Percentiles rank a stretch among this genome's conserved stretches.
These are phyloP conservation scores for Tetramorium alpestre DNA, from an alignment of 1,140 invertebrate species.

Conservation along the genomic window DNA sequence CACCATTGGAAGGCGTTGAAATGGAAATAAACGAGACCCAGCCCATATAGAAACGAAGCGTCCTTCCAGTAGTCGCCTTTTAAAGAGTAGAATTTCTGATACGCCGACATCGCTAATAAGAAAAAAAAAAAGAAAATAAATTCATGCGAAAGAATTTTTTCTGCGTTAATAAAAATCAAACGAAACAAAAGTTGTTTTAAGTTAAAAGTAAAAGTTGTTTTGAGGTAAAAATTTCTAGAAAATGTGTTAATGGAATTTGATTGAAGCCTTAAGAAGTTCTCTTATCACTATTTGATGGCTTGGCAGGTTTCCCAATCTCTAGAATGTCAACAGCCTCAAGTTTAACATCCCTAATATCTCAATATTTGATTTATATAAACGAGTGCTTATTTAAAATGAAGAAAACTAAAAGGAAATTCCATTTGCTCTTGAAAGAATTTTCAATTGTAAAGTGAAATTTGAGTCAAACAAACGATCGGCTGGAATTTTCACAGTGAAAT, in stretches of 20 bases:
- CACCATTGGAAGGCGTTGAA: constrained; percentile 98
- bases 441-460: neutral
- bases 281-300: neutral
- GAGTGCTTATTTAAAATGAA: neutral
- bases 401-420: neutral
- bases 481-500: too few species aligned
- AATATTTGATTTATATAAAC: neutral
- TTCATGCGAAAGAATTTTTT: neutral
- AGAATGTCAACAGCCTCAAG: neutral
- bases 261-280: neutral
- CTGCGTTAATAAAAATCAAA: neutral
- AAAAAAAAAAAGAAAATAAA: constrained; percentile 25
- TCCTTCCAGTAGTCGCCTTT: constrained; percentile 96
- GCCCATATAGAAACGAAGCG: constrained; percentile 95
- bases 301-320: neutral
- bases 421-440: neutral
- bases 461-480: neutral
- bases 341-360: neutral
- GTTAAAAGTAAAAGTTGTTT: too few species aligned
- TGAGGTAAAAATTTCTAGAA: neutral
- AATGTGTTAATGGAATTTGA: neutral
- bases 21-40: constrained; percentile 97
- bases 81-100: constrained; percentile 95
- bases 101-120: constrained; percentile 94
- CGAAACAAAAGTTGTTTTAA: neutral